A percentile compares a stretch with the other conserved stretches of the same genome.
phyloP scores from a whole-genome alignment of 2,888 invertebrate species.

The Lobophora halterata region DNA sequence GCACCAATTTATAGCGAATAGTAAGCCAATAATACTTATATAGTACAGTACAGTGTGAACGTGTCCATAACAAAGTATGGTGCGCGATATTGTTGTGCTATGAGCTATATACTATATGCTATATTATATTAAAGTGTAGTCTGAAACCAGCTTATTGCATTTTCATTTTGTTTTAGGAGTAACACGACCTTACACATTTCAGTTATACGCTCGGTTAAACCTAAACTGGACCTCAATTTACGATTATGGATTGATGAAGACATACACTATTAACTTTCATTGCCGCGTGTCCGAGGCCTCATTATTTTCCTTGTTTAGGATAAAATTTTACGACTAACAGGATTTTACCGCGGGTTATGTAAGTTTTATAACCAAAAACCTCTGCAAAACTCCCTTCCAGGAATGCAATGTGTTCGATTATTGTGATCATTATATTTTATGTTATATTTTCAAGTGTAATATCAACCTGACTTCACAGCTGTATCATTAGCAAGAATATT shows the following conservation, averaged over 20 bases:
- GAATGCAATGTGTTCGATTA: conserved; percentile 38
- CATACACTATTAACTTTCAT: conserved; percentile 57
- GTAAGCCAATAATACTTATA: too few relatives aligned
- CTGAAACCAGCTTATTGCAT: too few relatives aligned
- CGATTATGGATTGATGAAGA: conserved; percentile 70
- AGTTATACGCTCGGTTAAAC: conserved; percentile 75
- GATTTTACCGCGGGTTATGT: conserved; percentile 40
- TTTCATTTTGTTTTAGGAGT: conserved; percentile 61
- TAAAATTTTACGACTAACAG: conserved; percentile 50
- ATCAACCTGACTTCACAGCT: conserved; percentile 48
- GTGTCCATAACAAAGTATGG: too few relatives aligned
- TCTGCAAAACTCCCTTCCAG: conserved; percentile 41
- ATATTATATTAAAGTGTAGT: too few relatives aligned
- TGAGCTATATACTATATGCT: too few relatives aligned
- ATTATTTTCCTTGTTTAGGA: conserved; percentile 39
- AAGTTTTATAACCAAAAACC: conserved; percentile 42
- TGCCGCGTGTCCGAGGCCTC: conserved; percentile 24
- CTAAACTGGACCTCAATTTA: conserved; percentile 67
- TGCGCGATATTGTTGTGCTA: too few relatives aligned
- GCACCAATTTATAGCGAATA: too few relatives aligned
- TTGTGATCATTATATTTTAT: conserved; percentile 44
- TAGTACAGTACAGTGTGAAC: too few relatives aligned
- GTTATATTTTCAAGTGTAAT: conserved; percentile 42
- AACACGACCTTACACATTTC: conserved; percentile 73
- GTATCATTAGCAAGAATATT: conserved; percentile 58